phyloP scores from a whole-genome alignment of 2,797 vertebrate species.

The Danio aesculapii region DNA sequence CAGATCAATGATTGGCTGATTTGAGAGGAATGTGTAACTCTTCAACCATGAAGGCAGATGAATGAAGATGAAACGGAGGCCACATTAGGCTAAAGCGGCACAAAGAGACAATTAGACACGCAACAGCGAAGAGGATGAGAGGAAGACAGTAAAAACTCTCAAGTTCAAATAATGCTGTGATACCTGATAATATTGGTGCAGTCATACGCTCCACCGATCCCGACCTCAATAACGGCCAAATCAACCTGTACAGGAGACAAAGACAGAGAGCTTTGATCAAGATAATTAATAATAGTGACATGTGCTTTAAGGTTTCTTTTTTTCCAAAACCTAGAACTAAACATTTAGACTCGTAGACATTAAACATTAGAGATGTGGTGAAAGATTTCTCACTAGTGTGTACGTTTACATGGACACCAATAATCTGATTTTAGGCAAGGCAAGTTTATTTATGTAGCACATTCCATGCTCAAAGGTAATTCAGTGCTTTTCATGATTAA shows the following conservation, averaged over 20 bases:
- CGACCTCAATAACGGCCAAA: slow-evolving; percentile 92
- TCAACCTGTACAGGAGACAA: slow-evolving; percentile 83
- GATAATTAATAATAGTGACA: slow-evolving; percentile 6
- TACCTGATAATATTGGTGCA: slow-evolving; percentile 96
- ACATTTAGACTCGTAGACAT: too few species aligned
- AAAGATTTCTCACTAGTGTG: too few species aligned
- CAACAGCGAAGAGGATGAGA: neutral
- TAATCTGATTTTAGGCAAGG: too few species aligned
- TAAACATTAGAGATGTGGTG: too few species aligned
- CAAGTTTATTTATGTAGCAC: too few species aligned
- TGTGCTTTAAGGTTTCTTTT: neutral
- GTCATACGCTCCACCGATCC: slow-evolving; percentile 94
- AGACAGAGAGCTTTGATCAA: neutral
- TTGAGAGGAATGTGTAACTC: neutral
- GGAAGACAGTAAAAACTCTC: neutral
- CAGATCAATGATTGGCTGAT: neutral
- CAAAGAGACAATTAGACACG: slow-evolving; percentile 19
- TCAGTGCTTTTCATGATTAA: too few species aligned
- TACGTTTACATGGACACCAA: too few species aligned
- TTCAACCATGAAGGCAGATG: neutral
- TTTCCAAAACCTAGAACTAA: too few species aligned
- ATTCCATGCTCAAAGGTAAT: too few species aligned
- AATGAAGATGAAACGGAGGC: neutral
- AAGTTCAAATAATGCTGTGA: slow-evolving; percentile 26
- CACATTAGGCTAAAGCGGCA: neutral